Conservation (phyloP, 2,888 invertebrate genomes). For the Ischnus inquisitorius region DNA sequence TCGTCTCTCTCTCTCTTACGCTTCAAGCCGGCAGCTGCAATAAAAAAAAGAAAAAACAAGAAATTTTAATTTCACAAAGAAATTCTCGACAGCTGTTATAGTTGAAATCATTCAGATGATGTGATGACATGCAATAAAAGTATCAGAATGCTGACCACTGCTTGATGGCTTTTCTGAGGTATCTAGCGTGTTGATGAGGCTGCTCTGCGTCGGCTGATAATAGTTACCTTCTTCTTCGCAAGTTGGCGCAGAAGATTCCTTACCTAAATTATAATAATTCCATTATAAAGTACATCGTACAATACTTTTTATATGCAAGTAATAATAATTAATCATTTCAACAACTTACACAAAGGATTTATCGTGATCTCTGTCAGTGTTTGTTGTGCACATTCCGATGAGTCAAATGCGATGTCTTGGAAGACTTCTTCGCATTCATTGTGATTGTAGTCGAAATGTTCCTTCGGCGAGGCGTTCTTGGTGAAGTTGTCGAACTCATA, state of each 20-base stretch:
- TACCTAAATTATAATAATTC: background rate
- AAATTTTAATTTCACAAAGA: background rate
- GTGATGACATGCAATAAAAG: background rate
- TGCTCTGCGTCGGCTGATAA: background rate
- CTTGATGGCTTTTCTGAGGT: background rate
- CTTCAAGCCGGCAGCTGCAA: too few relatives aligned
- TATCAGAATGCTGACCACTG: background rate
- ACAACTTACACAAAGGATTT: background rate
- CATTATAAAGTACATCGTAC: background rate
- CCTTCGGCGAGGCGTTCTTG: background rate
- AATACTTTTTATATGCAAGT: background rate
- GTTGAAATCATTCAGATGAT: background rate
- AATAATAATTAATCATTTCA: background rate
- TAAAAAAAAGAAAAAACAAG: background rate
- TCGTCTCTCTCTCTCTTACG: too few relatives aligned
- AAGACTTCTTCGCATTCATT: background rate
- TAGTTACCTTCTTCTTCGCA: background rate
- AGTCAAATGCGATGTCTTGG: background rate
- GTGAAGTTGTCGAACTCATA: conserved; percentile 6
- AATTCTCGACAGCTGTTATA: background rate
- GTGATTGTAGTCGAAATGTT: background rate
- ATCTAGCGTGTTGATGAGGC: background rate
- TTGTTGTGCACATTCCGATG: background rate
- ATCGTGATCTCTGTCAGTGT: background rate
- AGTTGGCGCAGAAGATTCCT: background rate